Conservation (phyloP, 2,113 vertebrate genomes). For the Tenebrosternarchus preto region DNA sequence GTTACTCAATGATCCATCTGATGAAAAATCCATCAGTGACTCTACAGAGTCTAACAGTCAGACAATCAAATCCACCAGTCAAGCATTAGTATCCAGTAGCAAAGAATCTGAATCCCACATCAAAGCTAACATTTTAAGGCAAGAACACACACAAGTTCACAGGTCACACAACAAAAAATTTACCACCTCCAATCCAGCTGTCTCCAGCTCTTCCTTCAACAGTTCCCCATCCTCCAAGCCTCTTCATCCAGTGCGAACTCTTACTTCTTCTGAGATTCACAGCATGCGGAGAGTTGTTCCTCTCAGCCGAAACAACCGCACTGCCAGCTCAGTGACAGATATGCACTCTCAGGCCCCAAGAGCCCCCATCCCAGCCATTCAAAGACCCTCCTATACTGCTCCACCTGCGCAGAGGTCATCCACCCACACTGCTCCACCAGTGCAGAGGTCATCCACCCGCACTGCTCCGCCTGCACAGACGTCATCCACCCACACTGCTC, state of each 20-base stretch:
- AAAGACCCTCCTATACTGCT: not conserved
- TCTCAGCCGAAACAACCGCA: conserved; percentile 70
- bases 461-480: not conserved
- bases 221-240: not conserved
- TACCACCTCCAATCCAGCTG: not conserved
- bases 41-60: not conserved
- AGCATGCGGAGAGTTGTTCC: conserved; percentile 86
- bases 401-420: conserved; percentile 42
- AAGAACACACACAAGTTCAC: conserved; percentile 58
- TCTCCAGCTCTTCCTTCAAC: not conserved
- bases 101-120: not conserved
- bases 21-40: not conserved
- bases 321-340: too few relatives aligned
- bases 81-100: not conserved
- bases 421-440: too few relatives aligned
- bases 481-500: not conserved
- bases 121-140: not conserved
- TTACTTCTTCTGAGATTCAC: conserved; percentile 79
- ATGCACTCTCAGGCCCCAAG: too few relatives aligned
- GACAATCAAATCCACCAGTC: too few relatives aligned
- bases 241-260: conserved; percentile 72
- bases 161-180: not conserved
- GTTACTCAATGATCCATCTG: not conserved
- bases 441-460: too few relatives aligned
- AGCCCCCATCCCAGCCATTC: too few relatives aligned